phyloP scores from a whole-genome alignment of 2,113 vertebrate genomes.

The Benitochromis conjunctus region DNA sequence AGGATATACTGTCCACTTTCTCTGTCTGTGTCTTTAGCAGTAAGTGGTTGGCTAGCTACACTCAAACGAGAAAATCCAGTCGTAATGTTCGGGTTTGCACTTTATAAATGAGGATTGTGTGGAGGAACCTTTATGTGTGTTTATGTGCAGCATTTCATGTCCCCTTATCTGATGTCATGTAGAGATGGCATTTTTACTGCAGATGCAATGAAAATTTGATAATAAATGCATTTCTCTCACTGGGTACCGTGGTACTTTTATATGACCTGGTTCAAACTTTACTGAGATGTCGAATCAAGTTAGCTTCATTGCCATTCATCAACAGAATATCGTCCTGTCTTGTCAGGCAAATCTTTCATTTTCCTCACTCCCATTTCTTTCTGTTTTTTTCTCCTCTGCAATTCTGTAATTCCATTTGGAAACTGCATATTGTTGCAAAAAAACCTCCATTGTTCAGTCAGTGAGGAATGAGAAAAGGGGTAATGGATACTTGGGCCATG shows the following conservation, averaged over 20 bases:
- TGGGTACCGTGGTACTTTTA: not conserved
- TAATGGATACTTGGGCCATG: constrained; percentile 64
- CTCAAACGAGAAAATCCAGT: not conserved
- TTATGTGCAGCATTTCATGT: not conserved
- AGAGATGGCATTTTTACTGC: not conserved
- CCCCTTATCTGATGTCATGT: not conserved
- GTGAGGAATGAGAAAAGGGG: constrained; percentile 33
- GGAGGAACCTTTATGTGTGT: not conserved
- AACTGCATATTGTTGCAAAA: constrained; percentile 21
- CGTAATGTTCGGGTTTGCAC: accelerated
- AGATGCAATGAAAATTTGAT: not conserved
- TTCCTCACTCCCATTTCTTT: not conserved
- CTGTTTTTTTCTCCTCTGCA: not conserved
- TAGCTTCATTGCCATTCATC: constrained; percentile 35
- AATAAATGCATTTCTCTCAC: not conserved
- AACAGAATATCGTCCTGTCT: not conserved
- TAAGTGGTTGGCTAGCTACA: not conserved
- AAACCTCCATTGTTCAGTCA: constrained; percentile 14
- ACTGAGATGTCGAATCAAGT: not conserved
- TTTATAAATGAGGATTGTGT: not conserved
- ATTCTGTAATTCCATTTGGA: constrained; percentile 23
- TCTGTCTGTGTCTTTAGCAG: not conserved
- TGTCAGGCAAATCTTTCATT: constrained; percentile 15
- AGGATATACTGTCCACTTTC: not conserved
- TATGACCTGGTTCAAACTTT: constrained; percentile 36